Conservation (phyloP, 1,140 invertebrate genomes). For the Eueides isabella region DNA sequence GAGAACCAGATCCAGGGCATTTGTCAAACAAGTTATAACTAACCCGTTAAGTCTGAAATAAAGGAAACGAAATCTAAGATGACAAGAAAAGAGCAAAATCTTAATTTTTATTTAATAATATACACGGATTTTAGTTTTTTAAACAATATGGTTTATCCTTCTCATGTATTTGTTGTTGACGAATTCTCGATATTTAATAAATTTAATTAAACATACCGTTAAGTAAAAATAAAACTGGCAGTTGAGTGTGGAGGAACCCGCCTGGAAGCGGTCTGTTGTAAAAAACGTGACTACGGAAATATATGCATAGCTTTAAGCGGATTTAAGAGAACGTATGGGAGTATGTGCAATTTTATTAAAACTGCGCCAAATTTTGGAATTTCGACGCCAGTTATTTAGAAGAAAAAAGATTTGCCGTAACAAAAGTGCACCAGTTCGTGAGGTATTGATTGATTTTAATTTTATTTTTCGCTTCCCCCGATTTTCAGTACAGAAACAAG, state of each 20-base stretch:
- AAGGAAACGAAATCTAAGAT: no score
- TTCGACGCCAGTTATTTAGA: slow-evolving; percentile 35
- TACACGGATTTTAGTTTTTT: no score
- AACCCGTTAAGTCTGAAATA: no score
- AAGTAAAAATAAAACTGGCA: slow-evolving; percentile 11
- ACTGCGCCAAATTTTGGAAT: slow-evolving; percentile 34
- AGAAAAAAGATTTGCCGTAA: slow-evolving; percentile 44
- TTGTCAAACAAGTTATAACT: no score
- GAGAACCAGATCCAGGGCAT: no score
- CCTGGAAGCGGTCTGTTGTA: slow-evolving; percentile 34
- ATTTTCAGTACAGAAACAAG: slow-evolving; percentile 23
- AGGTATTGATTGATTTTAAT: slow-evolving; percentile 41
- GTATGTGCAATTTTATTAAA: slow-evolving; percentile 39
- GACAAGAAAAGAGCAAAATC: no score
- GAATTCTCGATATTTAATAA: neutral
- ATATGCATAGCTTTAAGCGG: slow-evolving; percentile 40
- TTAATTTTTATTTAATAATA: no score
- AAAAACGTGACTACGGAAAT: slow-evolving; percentile 41
- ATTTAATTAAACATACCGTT: neutral
- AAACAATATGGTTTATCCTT: no score
- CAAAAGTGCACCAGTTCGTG: slow-evolving; percentile 40
- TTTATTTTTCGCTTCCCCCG: slow-evolving; percentile 29
- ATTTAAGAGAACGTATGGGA: slow-evolving; percentile 38
- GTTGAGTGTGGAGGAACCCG: slow-evolving; percentile 24
- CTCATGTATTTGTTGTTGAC: neutral